Evolutionary conservation across 2,888 invertebrate genomes (phyloP).

Genomic region (Drosophila ezoana): DNA sequence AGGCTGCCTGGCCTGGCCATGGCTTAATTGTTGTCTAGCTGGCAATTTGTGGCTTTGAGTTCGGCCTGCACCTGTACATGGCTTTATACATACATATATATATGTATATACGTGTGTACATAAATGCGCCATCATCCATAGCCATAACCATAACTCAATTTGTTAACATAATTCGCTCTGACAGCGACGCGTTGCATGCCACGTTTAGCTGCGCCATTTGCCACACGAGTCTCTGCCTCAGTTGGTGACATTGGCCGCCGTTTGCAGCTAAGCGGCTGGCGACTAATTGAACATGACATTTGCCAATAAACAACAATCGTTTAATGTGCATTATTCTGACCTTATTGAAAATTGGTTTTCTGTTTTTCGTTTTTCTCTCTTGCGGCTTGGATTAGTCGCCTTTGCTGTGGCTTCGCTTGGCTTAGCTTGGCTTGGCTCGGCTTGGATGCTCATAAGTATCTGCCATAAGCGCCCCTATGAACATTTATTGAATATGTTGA

Average conservation of each 20-base stretch:
- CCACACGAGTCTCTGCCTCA: constrained; percentile 38
- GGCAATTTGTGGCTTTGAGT: constrained; percentile 28
- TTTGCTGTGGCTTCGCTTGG: not conserved
- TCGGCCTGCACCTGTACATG: constrained; percentile 46
- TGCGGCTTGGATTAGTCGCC: not conserved
- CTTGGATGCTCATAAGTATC: constrained; percentile 3
- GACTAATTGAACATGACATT: constrained; percentile 77
- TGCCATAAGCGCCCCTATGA: constrained; percentile 15
- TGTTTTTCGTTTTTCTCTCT: not conserved
- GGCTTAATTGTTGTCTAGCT: constrained; percentile 52
- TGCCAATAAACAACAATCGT: constrained; percentile 77
- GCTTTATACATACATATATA: not conserved
- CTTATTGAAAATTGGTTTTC: constrained; percentile 34
- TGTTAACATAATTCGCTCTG: constrained; percentile 63
- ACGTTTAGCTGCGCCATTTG: constrained; percentile 52
- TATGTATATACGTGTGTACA: not conserved
- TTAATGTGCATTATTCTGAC: constrained; percentile 65
- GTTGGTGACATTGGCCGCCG: constrained; percentile 51
- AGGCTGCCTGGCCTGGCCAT: constrained; percentile 38
- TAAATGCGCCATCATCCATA: constrained; percentile 54
- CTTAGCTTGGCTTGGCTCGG: not conserved
- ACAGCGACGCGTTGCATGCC: constrained; percentile 66
- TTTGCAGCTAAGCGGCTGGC: constrained; percentile 27
- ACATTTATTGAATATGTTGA: constrained; percentile 10
- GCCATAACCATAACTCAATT: constrained; percentile 61